These are phyloP conservation scores for Seriola quinqueradiata DNA, from an alignment of 2,113 vertebrate genomes.

Conservation along the genomic window DNA sequence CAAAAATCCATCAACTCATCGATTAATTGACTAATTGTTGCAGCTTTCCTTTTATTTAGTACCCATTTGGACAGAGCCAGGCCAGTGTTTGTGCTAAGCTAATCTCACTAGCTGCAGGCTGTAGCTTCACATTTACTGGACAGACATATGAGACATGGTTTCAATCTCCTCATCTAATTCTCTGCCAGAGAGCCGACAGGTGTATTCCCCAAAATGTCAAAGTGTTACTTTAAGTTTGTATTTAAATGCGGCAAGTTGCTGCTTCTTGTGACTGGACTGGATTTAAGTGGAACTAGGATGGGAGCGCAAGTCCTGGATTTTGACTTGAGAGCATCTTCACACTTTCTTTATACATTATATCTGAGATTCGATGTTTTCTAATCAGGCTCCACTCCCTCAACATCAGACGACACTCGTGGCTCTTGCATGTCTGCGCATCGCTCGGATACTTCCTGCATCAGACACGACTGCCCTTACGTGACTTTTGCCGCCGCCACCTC, in stretches of 20 bases:
- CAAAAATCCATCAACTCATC: neutral
- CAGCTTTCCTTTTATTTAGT: neutral
- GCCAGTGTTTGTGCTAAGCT: slow-evolving; percentile 32
- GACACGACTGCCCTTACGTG: slow-evolving; percentile 25
- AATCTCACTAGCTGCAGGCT: slow-evolving; percentile 15
- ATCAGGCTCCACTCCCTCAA: slow-evolving; percentile 5
- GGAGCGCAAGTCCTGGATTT: slow-evolving; percentile 48
- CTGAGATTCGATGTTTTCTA: slow-evolving; percentile 23
- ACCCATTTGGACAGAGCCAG: neutral
- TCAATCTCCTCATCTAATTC: slow-evolving; percentile 4
- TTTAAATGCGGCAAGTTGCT: slow-evolving; percentile 31
- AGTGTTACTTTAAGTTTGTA: slow-evolving; percentile 15
- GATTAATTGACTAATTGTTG: neutral
- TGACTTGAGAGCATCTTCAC: slow-evolving; percentile 42
- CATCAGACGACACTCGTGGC: slow-evolving; percentile 41
- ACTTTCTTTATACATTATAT: slow-evolving; percentile 33
- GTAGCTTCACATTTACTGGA: neutral
- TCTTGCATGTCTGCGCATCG: slow-evolving; percentile 49
- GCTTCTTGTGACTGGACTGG: slow-evolving; percentile 31
- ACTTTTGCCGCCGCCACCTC: slow-evolving; percentile 3
- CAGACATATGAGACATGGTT: neutral
- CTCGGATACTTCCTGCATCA: slow-evolving; percentile 43
- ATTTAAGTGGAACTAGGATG: slow-evolving; percentile 32
- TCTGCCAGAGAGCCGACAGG: neutral
- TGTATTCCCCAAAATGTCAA: neutral